These are phyloP conservation scores for Boloria euphrosyne DNA, from an alignment of 2,888 invertebrate species.

Conservation along the genomic window DNA sequence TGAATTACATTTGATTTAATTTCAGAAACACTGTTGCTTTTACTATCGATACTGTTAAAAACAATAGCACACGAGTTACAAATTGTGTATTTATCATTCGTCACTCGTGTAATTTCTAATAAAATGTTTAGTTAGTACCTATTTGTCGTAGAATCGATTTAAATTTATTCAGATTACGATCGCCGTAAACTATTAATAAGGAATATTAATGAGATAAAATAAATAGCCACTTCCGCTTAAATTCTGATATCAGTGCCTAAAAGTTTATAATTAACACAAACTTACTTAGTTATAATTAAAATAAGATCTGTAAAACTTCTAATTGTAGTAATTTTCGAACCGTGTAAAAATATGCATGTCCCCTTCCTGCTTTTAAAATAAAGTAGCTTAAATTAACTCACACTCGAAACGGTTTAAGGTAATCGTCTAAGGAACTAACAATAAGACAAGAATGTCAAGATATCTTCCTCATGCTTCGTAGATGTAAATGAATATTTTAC, in stretches of 20 bases:
- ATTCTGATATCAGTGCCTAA: not conserved
- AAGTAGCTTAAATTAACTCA: slow-evolving; percentile 67
- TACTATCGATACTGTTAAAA: no score
- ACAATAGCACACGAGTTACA: no score
- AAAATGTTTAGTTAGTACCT: not conserved
- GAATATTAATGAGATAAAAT: not conserved
- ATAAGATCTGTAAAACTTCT: not conserved
- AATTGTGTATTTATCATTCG: no score
- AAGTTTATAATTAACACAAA: not conserved
- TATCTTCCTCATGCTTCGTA: slow-evolving; percentile 44
- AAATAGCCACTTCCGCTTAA: not conserved
- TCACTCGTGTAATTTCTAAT: no score
- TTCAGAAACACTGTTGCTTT: no score
- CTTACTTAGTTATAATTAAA: not conserved
- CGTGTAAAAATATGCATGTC: slow-evolving; percentile 65
- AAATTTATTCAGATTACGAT: not conserved
- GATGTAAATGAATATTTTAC: slow-evolving; percentile 23
- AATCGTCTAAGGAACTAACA: slow-evolving; percentile 69
- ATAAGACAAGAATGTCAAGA: slow-evolving; percentile 69
- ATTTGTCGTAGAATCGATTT: slow-evolving; percentile 1
- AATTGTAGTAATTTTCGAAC: slow-evolving; percentile 43
- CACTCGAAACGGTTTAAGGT: slow-evolving; percentile 64
- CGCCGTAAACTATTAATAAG: not conserved
- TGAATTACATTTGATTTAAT: no score
- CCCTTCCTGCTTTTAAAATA: slow-evolving; percentile 73